These are phyloP conservation scores for Coptotermes formosanus DNA, from an alignment of 1,140 invertebrate species.

Conservation along the genomic window DNA sequence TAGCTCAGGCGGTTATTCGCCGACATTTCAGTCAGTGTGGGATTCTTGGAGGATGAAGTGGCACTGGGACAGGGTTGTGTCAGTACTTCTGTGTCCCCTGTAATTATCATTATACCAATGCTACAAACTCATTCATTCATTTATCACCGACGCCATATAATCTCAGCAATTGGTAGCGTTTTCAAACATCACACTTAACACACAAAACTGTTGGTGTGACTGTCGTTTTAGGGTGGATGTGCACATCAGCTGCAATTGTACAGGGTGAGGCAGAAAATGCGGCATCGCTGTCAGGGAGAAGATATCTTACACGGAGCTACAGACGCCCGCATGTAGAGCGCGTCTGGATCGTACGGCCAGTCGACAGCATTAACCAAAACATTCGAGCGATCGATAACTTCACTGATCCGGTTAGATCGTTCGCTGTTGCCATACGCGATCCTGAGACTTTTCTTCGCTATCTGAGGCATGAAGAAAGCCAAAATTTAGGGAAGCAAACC, in stretches of 20 bases:
- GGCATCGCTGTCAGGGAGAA: not conserved
- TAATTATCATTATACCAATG: too few species aligned
- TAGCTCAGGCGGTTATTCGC: too few species aligned
- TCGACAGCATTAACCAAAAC: not conserved
- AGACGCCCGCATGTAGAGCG: not conserved
- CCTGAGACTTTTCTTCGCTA: not conserved
- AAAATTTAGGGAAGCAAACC: not conserved
- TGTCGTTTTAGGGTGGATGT: not conserved
- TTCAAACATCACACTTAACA: too few species aligned
- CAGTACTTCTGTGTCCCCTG: too few species aligned
- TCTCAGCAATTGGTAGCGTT: too few species aligned
- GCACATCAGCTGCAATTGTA: not conserved
- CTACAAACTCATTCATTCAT: too few species aligned
- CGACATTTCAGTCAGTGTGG: too few species aligned
- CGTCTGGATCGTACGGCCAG: not conserved
- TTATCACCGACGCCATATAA: too few species aligned
- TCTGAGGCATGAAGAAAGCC: not conserved
- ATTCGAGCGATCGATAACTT: not conserved
- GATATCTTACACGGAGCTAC: not conserved
- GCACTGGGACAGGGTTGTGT: too few species aligned
- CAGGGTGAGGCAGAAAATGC: not conserved
- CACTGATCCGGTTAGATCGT: not conserved
- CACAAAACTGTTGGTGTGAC: too few species aligned
- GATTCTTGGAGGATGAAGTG: too few species aligned
- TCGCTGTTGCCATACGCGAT: not conserved